Percentiles rank a stretch among this genome's conserved stretches.
Conservation (phyloP, 2,888 invertebrate genomes). For the Rhaphigaster nebulosa region DNA sequence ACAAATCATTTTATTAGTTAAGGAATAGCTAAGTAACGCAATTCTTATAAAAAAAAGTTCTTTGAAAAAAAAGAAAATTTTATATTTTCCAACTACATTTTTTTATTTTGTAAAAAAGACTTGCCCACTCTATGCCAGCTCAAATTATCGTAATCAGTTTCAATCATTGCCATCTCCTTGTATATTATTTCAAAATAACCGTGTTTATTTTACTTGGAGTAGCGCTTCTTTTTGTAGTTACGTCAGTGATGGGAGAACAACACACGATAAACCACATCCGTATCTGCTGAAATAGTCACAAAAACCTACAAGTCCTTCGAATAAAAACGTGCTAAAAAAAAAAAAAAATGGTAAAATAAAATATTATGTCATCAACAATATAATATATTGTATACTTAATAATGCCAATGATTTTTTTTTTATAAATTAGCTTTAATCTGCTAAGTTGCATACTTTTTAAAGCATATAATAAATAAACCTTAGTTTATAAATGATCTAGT, state of each 20-base stretch:
- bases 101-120: neutral
- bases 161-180: neutral
- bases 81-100: no score
- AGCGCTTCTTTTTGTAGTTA: neutral
- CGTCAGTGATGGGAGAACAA: neutral
- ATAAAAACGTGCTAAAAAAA: neutral
- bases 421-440: no score
- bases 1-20: no score
- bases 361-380: neutral
- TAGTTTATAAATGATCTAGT: no score
- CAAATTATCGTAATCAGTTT: neutral
- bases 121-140: neutral
- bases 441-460: no score
- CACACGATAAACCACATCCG: constrained; percentile 17
- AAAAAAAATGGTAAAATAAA: neutral
- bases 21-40: no score
- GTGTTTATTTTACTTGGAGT: neutral
- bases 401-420: no score
- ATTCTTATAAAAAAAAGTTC: no score
- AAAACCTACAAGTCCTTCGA: neutral
- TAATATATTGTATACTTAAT: no score
- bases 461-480: no score
- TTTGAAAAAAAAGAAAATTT: no score
- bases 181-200: neutral
- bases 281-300: neutral